Conservation (phyloP, 2,113 vertebrate species). For the Oncorhynchus kisutch region DNA sequence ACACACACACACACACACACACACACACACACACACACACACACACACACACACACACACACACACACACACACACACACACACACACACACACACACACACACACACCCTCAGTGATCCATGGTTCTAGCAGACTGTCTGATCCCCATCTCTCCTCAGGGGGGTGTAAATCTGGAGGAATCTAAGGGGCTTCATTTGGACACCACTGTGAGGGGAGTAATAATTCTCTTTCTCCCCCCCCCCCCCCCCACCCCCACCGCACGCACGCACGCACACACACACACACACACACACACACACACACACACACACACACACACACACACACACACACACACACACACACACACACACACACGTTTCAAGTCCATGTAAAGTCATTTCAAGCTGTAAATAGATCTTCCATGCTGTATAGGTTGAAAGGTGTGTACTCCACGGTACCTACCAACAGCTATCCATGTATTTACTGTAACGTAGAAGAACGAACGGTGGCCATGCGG, state of each 20-base stretch:
- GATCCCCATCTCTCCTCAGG: slow-evolving; percentile 53
- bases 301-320: neutral
- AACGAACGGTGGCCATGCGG: too few relatives aligned
- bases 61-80: neutral
- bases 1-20: neutral
- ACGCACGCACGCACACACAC: neutral
- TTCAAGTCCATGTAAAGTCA: too few relatives aligned
- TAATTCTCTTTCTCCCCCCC: slow-evolving; percentile 31
- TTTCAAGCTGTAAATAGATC: too few relatives aligned
- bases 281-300: too few relatives aligned
- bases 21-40: neutral
- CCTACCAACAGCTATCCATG: slow-evolving; percentile 11
- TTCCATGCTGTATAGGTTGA: neutral
- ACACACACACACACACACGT: neutral
- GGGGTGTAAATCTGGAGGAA: slow-evolving; percentile 61
- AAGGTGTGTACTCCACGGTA: neutral
- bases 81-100: neutral
- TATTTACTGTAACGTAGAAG: too few relatives aligned
- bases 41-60: neutral
- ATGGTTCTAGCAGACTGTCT: slow-evolving; percentile 58
- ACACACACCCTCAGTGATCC: slow-evolving; percentile 15
- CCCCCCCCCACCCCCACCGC: slow-evolving; percentile 1
- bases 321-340: slow-evolving; percentile 29
- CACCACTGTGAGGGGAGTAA: slow-evolving; percentile 51
- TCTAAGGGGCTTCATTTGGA: slow-evolving; percentile 53